A percentile compares a stretch with the other conserved stretches of the same genome.
phyloP scores from a whole-genome alignment of 30 jellyfish, hydroid and myxozoan species.

The Hydractinia echinata region DNA sequence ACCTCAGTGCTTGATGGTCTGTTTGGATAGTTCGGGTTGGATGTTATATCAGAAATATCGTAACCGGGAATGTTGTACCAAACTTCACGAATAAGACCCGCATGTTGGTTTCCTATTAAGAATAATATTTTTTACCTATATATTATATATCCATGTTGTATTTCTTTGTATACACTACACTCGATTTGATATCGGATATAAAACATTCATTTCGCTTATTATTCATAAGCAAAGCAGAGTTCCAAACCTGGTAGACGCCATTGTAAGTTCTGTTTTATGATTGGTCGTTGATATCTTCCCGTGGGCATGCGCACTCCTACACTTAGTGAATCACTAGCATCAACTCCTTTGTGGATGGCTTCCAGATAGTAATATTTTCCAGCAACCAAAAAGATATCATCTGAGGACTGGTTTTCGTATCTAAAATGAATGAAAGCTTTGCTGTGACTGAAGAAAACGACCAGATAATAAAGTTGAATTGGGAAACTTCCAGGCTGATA shows the following conservation, averaged over 20 bases:
- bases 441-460: background rate
- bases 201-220: background rate
- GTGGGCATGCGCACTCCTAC: constrained; percentile 97
- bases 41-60: constrained; percentile 65
- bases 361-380: constrained; percentile 84
- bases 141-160: too few species aligned
- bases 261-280: constrained; percentile 79
- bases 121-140: background rate
- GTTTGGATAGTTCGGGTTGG: constrained; percentile 85
- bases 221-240: background rate
- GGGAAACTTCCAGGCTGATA: background rate
- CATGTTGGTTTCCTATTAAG: constrained; percentile 77
- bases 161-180: too few species aligned
- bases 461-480: background rate
- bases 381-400: constrained; percentile 70
- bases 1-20: constrained; percentile 90
- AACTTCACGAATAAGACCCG: constrained; percentile 91
- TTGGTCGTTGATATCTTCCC: constrained; percentile 96
- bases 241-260: constrained; percentile 88
- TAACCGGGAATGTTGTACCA: constrained; percentile 96
- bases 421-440: constrained; percentile 20
- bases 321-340: constrained; percentile 86
- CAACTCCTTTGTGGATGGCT: constrained; percentile 94
- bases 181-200: too few species aligned
- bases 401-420: constrained; percentile 78